Evolutionary conservation across 2,888 invertebrate species (phyloP).

Genomic region (Leptinotarsa tumamoca): DNA sequence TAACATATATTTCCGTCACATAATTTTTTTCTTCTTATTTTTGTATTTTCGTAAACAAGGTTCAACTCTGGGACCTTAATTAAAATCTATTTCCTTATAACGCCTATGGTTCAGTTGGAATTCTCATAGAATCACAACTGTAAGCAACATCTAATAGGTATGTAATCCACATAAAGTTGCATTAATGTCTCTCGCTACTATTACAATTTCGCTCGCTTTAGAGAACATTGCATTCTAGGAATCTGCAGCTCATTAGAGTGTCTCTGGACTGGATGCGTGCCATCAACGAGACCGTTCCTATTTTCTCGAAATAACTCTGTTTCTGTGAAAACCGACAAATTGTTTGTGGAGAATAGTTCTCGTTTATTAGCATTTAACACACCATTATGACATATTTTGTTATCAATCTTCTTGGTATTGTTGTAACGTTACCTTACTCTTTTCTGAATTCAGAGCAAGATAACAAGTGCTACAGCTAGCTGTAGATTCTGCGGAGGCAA

Average conservation of each 20-base stretch:
- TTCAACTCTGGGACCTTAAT: not conserved
- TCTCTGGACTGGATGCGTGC: not conserved
- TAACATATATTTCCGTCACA: too few relatives aligned
- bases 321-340: not conserved
- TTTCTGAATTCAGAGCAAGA: too few relatives aligned
- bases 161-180: conserved; percentile 8
- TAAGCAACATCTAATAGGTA: conserved; percentile 3
- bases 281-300: not conserved
- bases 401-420: too few relatives aligned
- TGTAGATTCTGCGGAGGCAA: too few relatives aligned
- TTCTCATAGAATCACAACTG: not conserved
- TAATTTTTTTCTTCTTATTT: too few relatives aligned
- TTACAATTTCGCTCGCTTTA: not conserved
- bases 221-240: not conserved
- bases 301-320: not conserved
- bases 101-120: not conserved
- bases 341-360: not conserved
- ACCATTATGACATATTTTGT: not conserved
- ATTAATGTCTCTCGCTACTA: not conserved
- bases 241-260: conserved; percentile 9
- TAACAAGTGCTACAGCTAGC: too few relatives aligned
- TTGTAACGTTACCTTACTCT: too few relatives aligned
- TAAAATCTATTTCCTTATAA: not conserved
- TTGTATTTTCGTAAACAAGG: too few relatives aligned
- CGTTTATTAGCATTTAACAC: not conserved